phyloP scores from a whole-genome alignment of 2,113 vertebrate species.

The Tragelaphus imberbis region DNA sequence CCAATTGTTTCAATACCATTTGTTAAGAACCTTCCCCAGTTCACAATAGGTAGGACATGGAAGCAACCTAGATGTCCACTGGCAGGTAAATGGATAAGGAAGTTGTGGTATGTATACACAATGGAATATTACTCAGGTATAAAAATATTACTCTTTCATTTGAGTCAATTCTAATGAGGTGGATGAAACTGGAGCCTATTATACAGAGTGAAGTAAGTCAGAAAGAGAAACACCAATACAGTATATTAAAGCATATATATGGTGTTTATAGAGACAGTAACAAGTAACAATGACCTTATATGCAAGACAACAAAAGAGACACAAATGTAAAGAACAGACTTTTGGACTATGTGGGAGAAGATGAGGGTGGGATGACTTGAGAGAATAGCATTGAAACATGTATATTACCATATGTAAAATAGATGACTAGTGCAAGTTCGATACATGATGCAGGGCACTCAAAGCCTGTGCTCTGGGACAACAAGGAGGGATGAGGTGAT shows the following conservation, averaged over 20 bases:
- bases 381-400: neutral
- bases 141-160: neutral
- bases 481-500: neutral
- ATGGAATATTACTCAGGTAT: neutral
- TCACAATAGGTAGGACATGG: neutral
- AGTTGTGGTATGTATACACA: neutral
- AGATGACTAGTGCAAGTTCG: neutral
- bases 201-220: neutral
- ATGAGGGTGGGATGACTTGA: neutral
- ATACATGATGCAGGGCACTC: neutral
- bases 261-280: neutral
- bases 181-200: neutral
- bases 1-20: neutral
- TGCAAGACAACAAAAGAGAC: neutral
- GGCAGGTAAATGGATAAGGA: neutral
- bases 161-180: neutral
- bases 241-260: neutral
- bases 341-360: neutral
- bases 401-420: neutral
- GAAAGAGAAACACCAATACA: neutral
- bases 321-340: neutral
- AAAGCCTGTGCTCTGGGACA: neutral
- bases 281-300: neutral
- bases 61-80: neutral
- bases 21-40: neutral